Base-by-base conservation (phyloP, 2,888 invertebrate species). In the Dolomedes plantarius region DNA sequence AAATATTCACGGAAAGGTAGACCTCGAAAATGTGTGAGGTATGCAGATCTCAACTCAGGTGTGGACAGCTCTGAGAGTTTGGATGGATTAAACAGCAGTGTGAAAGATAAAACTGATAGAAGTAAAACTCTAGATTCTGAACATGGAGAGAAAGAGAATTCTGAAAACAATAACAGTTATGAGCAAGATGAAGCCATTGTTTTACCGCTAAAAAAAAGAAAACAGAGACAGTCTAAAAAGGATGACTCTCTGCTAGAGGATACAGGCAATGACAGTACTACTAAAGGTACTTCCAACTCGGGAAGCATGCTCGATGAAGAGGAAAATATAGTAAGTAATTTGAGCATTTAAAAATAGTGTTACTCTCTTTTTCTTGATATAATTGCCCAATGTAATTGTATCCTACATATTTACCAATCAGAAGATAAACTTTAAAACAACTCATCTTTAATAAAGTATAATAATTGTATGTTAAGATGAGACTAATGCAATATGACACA, bases 1-100 rank as follows among this genome's bases (percentile, higher is more conserved):
- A 81, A 74, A 39, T 32, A 27, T 28, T 62, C 81, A 19, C 81
- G 82, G 1, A 76, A 71, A 65, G 75, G 82, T 31, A 50, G 76
- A 27, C 82, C 82, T 19, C 41, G 64, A 9, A 81, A 81, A 29
- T 67, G 65, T 62, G 32, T 56, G 11, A 29, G 31, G 23, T 68
- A 68, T 72, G 72, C 50, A 28, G 32, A 56, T 41, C n/a, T 78
- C 1, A 69, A 78, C 78, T 78, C 77, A 31, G 69, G 36, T 1
- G 16, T 41, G 29, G 41, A 36, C 9, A 65, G 13, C 13, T 56
- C 74, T 32, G 46, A 46, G 56, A 56, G 31, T 73, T 13, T 65
- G 19, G 75, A 75, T 75, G 62, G 19, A 1, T 7, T 27, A 16
- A 41, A 46, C 29, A 7, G 29, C 27, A 27, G 29, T 11, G 41